These are phyloP conservation scores for Diplogasteroides magnus DNA, from an alignment of 1,140 invertebrate species.

Conservation along the genomic window DNA sequence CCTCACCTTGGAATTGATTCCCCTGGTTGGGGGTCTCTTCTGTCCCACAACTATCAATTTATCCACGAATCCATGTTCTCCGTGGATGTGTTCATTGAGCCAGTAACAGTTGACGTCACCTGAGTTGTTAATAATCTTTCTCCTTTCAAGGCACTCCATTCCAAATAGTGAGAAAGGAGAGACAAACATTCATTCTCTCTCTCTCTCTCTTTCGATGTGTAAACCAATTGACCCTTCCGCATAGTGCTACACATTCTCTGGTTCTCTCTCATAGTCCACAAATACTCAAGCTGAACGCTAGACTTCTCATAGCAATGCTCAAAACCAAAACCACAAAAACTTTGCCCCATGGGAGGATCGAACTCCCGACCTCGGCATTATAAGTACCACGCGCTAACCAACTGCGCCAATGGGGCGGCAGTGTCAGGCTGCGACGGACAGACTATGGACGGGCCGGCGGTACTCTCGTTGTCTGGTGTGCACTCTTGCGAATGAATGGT, in stretches of 20 bases:
- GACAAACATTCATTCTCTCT: no score
- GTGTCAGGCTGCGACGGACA: background rate
- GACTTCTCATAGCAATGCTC: no score
- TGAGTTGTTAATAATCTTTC: background rate
- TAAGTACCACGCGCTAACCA: constrained; percentile 1
- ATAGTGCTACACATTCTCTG: no score
- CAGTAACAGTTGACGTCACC: constrained; percentile 39
- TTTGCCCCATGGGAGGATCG: background rate
- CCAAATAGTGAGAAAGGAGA: background rate
- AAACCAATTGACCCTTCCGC: no score
- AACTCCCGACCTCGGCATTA: constrained; percentile 1
- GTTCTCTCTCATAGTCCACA: no score
- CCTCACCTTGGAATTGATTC: no score
- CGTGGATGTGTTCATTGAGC: constrained; percentile 31
- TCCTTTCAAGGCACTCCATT: background rate
- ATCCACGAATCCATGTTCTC: background rate
- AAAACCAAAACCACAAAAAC: background rate
- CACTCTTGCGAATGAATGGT: no score
- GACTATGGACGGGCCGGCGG: no score
- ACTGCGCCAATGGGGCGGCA: background rate
- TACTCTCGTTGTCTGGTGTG: no score
- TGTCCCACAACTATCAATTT: background rate
- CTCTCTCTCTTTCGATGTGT: no score
- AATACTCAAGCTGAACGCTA: no score
- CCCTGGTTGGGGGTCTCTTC: background rate